Evolutionary conservation across 2,797 vertebrate species (phyloP).

Genomic region (Pyrocephalus nanus): DNA sequence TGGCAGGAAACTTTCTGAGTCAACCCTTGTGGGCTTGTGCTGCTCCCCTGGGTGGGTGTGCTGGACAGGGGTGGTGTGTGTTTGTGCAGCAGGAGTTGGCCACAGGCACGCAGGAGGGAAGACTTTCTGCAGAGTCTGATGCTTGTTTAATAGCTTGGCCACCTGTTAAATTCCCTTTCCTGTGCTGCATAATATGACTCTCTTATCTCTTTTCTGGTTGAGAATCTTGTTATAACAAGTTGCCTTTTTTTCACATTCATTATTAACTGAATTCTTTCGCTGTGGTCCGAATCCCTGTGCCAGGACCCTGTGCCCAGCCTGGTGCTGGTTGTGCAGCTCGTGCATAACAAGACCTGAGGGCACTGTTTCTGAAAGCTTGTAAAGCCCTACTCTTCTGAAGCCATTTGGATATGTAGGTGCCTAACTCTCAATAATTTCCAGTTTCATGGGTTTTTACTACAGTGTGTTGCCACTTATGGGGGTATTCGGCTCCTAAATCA

Average conservation of each 20-base stretch:
- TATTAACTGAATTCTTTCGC: background rate
- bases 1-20: background rate
- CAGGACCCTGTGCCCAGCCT: background rate
- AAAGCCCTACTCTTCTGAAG: background rate
- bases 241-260: background rate
- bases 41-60: background rate
- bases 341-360: background rate
- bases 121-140: background rate
- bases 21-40: background rate
- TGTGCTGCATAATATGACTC: background rate
- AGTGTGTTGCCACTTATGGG: background rate
- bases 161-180: background rate
- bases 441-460: background rate
- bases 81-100: background rate
- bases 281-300: background rate
- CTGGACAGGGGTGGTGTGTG: background rate
- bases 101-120: accelerated
- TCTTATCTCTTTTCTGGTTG: background rate
- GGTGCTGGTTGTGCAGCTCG: background rate
- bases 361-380: background rate
- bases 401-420: accelerated
- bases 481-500: background rate
- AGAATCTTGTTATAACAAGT: background rate
- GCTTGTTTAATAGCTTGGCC: background rate
- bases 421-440: background rate